These are phyloP conservation scores for Hetaerina americana DNA, from an alignment of 1,140 invertebrate genomes.

Conservation along the genomic window DNA sequence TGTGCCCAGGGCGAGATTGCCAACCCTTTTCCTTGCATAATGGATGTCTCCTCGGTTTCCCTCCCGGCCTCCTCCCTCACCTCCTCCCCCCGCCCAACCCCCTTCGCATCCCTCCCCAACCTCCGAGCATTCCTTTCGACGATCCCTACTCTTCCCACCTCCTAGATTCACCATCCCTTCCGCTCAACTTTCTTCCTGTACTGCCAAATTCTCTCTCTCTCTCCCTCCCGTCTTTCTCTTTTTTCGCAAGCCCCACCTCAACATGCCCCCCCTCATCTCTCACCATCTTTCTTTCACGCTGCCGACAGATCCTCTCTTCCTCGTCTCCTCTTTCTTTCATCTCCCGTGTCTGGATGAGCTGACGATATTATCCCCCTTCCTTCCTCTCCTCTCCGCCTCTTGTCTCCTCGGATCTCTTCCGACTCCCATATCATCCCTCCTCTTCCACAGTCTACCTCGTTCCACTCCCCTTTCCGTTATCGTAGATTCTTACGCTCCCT, in stretches of 20 bases:
- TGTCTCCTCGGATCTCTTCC: no score
- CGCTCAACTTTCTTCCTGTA: no score
- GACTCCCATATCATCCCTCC: background rate
- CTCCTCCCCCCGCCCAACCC: background rate
- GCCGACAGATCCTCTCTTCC: no score
- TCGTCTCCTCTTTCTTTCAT: no score
- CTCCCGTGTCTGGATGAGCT: no score
- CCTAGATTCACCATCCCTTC: background rate
- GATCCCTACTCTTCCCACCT: background rate
- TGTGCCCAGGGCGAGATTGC: background rate
- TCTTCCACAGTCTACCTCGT: background rate
- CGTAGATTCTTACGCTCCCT: background rate
- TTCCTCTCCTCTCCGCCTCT: no score
- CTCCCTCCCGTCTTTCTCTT: no score
- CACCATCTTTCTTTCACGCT: no score
- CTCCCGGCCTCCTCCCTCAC: background rate
- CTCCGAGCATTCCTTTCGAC: background rate
- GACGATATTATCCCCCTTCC: no score
- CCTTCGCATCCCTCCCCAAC: background rate
- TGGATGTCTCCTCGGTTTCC: background rate
- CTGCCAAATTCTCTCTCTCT: no score
- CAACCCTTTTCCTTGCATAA: background rate
- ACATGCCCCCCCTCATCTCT: no score
- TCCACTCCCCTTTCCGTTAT: background rate
- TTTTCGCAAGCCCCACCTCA: no score